Conservation (phyloP, 1,140 invertebrate species). For the Pogonomyrmex barbatus region DNA sequence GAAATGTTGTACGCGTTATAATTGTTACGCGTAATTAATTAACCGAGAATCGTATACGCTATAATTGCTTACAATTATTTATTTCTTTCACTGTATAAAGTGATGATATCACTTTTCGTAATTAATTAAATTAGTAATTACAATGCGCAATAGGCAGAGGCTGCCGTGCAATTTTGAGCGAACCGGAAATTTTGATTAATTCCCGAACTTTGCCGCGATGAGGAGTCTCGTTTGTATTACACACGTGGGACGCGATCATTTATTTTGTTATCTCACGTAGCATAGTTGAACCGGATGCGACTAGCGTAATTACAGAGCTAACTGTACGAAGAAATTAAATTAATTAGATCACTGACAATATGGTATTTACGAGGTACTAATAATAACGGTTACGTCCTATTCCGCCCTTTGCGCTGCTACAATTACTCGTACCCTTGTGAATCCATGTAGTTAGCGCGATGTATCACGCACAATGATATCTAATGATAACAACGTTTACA, state of each 20-base stretch:
- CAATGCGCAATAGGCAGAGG: conserved; percentile 48
- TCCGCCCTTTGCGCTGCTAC: conserved; percentile 11
- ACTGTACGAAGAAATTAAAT: conserved; percentile 58
- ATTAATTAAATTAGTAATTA: conserved; percentile 64
- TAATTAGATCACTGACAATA: conserved; percentile 58
- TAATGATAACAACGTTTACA: conserved; percentile 55
- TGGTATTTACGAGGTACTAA: conserved; percentile 45
- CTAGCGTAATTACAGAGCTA: conserved; percentile 52
- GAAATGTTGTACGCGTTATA: conserved; percentile 35
- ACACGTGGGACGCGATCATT: conserved; percentile 48
- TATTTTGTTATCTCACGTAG: conserved; percentile 54
- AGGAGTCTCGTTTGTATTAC: conserved; percentile 53
- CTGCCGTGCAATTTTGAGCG: conserved; percentile 48
- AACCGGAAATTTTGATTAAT: conserved; percentile 62
- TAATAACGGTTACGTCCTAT: conserved; percentile 41
- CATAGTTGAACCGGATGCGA: conserved; percentile 38
- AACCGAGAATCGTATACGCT: conserved; percentile 35
- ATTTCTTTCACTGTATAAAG: conserved; percentile 41
- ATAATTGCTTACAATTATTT: conserved; percentile 54
- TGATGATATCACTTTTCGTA: conserved; percentile 60
- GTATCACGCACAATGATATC: conserved; percentile 47
- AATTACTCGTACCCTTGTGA: conserved; percentile 16
- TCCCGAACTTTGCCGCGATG: conserved; percentile 45
- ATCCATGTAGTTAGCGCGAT: not conserved
- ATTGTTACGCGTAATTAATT: conserved; percentile 53